phyloP scores from a whole-genome alignment of 2,797 vertebrate genomes.

The Vireo griseus region DNA sequence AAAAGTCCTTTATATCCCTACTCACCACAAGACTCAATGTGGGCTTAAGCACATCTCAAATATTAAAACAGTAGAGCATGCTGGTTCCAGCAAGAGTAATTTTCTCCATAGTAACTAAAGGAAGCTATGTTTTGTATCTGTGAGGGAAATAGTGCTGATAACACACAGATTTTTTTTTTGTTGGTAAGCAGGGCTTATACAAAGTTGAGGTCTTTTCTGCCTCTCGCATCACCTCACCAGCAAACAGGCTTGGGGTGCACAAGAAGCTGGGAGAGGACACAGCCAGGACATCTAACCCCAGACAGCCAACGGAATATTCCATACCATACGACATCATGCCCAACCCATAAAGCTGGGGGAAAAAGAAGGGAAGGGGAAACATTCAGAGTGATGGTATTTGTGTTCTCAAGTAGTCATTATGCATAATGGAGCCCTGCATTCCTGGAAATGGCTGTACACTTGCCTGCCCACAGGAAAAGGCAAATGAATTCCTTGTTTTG shows the following conservation, averaged over 20 bases:
- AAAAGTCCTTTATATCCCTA: neutral
- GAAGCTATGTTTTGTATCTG: neutral
- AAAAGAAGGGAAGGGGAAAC: neutral
- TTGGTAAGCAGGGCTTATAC: neutral
- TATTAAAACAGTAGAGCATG: neutral
- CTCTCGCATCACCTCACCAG: neutral
- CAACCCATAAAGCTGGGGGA: neutral
- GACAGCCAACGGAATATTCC: neutral
- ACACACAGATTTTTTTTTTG: neutral
- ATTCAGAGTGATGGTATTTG: accelerated
- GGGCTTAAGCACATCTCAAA: neutral
- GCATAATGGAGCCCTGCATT: neutral
- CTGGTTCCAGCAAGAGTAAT: neutral
- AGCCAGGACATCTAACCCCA: neutral
- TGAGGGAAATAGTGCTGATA: neutral
- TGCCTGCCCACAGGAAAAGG: neutral
- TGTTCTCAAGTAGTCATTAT: neutral
- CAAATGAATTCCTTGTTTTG: neutral
- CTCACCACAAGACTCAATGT: neutral
- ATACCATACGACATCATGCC: neutral
- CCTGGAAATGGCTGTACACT: neutral
- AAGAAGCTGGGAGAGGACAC: neutral
- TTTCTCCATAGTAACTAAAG: neutral
- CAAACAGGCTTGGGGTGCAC: neutral
- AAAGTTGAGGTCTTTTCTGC: neutral